Evolutionary conservation across 2,888 invertebrate species (phyloP).

Genomic region (Anthophora plumipes): DNA sequence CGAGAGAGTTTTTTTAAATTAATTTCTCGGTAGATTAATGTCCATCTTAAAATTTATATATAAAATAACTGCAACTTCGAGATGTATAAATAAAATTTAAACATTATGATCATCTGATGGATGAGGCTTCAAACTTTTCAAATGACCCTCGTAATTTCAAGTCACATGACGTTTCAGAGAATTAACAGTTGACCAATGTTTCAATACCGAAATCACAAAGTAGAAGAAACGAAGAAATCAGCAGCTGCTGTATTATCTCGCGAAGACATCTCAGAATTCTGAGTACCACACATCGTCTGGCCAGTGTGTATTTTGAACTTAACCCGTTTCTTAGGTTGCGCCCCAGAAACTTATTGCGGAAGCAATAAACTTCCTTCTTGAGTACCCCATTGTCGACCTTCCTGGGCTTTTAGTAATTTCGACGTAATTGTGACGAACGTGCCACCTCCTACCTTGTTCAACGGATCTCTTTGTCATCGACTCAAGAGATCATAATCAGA

Average conservation of each 20-base stretch:
- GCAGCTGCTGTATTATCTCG: conserved; percentile 13
- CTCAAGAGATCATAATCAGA: conserved; percentile 38
- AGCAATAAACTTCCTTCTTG: conserved; percentile 63
- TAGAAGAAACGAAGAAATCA: not conserved
- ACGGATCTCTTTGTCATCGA: conserved; percentile 23
- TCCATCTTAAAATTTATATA: no score
- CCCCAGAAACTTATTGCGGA: conserved; percentile 64
- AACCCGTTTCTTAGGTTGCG: conserved; percentile 52
- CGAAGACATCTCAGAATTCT: conserved; percentile 20
- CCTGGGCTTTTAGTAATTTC: conserved; percentile 53
- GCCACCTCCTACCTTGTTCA: conserved; percentile 36
- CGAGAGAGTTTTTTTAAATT: no score
- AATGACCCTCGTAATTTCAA: no score
- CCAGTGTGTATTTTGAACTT: conserved; percentile 62
- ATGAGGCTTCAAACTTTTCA: no score
- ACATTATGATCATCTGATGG: no score
- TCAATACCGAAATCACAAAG: not conserved
- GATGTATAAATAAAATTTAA: no score
- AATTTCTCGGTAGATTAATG: no score
- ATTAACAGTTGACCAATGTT: no score
- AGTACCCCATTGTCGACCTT: conserved; percentile 55
- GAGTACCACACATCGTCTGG: conserved; percentile 37
- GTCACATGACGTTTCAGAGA: no score
- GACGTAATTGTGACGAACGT: conserved; percentile 60
- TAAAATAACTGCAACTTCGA: no score